Base-by-base conservation (phyloP, 1,140 invertebrate genomes). In the Neodiprion lecontei region DNA sequence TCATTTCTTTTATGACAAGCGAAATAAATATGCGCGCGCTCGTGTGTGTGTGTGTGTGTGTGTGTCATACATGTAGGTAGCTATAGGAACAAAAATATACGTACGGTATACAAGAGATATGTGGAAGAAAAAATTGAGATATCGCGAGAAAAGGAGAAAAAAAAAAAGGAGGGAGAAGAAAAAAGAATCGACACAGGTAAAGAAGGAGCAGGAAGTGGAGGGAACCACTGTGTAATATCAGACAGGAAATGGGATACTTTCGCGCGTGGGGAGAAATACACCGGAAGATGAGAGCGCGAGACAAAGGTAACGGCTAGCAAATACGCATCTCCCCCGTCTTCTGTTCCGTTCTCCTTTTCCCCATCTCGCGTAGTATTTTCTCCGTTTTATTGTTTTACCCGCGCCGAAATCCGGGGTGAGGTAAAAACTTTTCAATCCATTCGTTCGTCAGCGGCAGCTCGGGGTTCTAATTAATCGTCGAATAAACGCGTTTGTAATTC, bases 171-270 rank as follows among this genome's bases (percentile, higher is more conserved):
- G 9, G 53, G 9, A 61, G 4, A 14, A 17, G 7, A 14, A 61
- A 9, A 61, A 61, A n/a, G n/a, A n/a, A 61, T 4, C 11, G 53
- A 61, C 11, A 61, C 28, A 40, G 28, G 28, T 40, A 61, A 17
- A 61, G 53, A 61, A 17, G 53, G 9, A 61, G 53, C 53, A 61
- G 53, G 53, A 61, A 14, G 53, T 61, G 11, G 53, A 17, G 53
- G 53, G 3, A 14, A 61, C 53, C 53, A 61, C 11, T 61, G 8
- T 61, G 53, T 61, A 61, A 61, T 61, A 61, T 61, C 53, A 61
- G 53, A 61, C 53, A 61, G 53, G 53, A 61, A 61, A 61, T 61
- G 53, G 53, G 53, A 61, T 61, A 61, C 53, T 61, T 61, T 61
- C 11, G 53, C 11, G 53, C n/a, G 53, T 61, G 53, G 53, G 53